A percentile compares a stretch with the other conserved stretches of the same genome.
phyloP scores from a whole-genome alignment of 2,888 invertebrate genomes.

The Drosophila robusta region DNA sequence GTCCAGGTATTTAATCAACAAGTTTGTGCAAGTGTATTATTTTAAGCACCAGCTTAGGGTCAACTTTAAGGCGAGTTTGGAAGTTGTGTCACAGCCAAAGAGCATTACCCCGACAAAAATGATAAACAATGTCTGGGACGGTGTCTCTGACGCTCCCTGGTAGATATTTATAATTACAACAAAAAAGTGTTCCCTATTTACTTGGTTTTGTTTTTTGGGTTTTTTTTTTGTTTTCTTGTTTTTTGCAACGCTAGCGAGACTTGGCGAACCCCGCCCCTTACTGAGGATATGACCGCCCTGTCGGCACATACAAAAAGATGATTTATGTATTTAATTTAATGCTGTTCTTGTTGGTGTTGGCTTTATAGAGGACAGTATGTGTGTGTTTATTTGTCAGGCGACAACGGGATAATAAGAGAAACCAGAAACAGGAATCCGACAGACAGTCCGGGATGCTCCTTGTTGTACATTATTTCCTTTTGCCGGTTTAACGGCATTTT shows the following conservation, averaged over 20 bases:
- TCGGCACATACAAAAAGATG: constrained; percentile 67
- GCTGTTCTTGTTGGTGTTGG: constrained; percentile 53
- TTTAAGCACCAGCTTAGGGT: constrained; percentile 12
- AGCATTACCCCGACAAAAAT: constrained; percentile 50
- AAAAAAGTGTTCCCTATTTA: constrained; percentile 47
- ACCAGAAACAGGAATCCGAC: constrained; percentile 55
- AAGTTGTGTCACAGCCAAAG: constrained; percentile 23
- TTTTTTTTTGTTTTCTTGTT: constrained; percentile 10
- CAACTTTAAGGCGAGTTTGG: constrained; percentile 41
- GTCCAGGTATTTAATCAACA: constrained; percentile 16
- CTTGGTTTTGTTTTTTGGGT: constrained; percentile 22
- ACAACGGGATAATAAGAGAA: constrained; percentile 75
- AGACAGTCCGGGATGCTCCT: constrained; percentile 46
- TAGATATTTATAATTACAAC: constrained; percentile 76
- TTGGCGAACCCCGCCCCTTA: constrained; percentile 15
- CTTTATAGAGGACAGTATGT: constrained; percentile 11
- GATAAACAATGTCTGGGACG: constrained; percentile 61
- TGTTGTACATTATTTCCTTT: constrained; percentile 58
- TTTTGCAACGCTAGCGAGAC: constrained; percentile 24
- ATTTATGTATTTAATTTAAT: constrained; percentile 80
- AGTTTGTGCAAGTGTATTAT: constrained; percentile 20
- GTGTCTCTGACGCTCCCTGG: constrained; percentile 39
- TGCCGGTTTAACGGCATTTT: constrained; percentile 71
- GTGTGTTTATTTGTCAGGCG: constrained; percentile 78
- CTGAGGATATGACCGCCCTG: constrained; percentile 43